Evolutionary conservation across 2,888 invertebrate genomes (phyloP).

Genomic region (Sinelater perroti): DNA sequence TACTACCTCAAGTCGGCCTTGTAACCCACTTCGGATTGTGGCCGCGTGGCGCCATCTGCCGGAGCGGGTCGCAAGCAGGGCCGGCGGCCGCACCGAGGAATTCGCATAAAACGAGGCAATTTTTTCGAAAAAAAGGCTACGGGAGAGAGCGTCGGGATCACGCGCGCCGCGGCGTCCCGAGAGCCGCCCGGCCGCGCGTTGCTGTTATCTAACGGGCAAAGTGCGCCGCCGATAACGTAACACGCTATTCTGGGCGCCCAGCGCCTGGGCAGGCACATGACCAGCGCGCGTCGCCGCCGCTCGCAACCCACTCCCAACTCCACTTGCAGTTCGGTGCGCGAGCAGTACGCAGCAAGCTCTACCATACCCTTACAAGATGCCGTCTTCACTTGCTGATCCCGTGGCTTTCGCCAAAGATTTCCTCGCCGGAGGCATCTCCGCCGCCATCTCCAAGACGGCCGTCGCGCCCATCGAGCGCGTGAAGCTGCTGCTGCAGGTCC

Average conservation of each 20-base stretch:
- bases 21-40: conserved; percentile 1
- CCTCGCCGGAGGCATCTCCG: conserved; percentile 89
- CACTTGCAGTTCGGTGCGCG: conserved; percentile 67
- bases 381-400: conserved; percentile 68
- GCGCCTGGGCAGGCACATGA: conserved; percentile 55
- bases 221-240: conserved; percentile 36
- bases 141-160: not conserved
- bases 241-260: conserved; percentile 40
- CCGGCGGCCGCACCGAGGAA: not conserved
- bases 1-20: conserved; percentile 5
- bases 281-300: conserved; percentile 44
- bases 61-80: not conserved
- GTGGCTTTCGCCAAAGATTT: conserved; percentile 90
- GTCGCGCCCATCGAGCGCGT: conserved; percentile 96
- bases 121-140: not conserved
- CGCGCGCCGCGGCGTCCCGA: not conserved
- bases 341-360: conserved; percentile 56
- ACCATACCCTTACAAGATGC: conserved; percentile 44
- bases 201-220: conserved; percentile 16
- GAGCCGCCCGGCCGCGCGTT: not conserved
- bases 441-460: conserved; percentile 92
- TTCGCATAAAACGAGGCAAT: conserved; percentile 1
- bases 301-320: conserved; percentile 56
- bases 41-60: conserved; percentile 5
- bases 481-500: conserved; percentile 92